Percentiles rank a stretch among this genome's conserved stretches.
phyloP scores from a whole-genome alignment of 2,888 invertebrate species.

The Rotaria socialis region DNA sequence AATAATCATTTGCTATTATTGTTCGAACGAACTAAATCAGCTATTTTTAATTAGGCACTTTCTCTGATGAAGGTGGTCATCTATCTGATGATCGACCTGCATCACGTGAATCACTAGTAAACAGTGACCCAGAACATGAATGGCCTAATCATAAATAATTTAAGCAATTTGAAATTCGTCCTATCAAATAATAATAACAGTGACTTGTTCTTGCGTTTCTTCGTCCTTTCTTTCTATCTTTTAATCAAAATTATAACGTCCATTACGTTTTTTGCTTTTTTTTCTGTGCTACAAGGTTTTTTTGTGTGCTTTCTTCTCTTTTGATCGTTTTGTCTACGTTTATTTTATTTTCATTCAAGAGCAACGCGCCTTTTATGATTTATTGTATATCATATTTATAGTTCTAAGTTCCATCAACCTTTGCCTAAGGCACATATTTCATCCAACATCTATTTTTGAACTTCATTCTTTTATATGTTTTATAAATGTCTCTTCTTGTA shows the following conservation, averaged over 20 bases:
- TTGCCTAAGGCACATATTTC: neutral
- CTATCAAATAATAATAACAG: neutral
- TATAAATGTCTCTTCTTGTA: no score
- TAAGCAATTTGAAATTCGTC: neutral
- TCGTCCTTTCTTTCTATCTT: neutral
- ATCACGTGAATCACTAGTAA: slow-evolving; percentile 23
- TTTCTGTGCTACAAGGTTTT: neutral
- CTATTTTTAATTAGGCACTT: neutral
- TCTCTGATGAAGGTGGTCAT: slow-evolving; percentile 35
- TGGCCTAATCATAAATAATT: neutral
- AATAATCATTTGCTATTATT: neutral
- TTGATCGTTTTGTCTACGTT: neutral
- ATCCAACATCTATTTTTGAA: neutral
- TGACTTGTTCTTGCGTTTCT: neutral
- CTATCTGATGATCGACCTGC: slow-evolving; percentile 20
- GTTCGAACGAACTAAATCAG: neutral
- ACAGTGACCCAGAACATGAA: neutral
- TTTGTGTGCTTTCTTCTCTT: neutral
- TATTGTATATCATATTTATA: neutral
- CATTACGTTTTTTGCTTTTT: neutral
- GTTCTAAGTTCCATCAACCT: neutral
- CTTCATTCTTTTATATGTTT: neutral
- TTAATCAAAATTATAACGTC: slow-evolving; percentile 18
- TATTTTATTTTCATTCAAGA: neutral
- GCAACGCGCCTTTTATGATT: neutral